Percentiles rank a stretch among this genome's conserved stretches.
Evolutionary conservation across 2,113 vertebrate species (phyloP).

Genomic region (Mohoua ochrocephala): DNA sequence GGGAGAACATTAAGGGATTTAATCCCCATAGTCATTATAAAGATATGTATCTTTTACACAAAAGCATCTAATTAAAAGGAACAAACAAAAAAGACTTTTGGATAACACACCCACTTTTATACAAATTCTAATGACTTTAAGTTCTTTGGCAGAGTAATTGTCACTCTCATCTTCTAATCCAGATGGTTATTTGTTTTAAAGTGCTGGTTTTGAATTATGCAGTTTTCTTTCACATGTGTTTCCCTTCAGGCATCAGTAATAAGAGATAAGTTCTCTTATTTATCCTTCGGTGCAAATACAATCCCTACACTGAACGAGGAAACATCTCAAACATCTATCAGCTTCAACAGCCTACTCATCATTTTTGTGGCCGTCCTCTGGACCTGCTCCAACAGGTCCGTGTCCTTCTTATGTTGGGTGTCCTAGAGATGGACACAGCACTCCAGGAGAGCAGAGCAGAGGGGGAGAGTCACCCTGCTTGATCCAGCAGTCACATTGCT

Average conservation of each 20-base stretch:
- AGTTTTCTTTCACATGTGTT: not conserved
- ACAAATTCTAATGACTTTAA: not conserved
- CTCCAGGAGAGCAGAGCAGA: not conserved
- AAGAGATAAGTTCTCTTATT: not conserved
- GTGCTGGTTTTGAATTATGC: not conserved
- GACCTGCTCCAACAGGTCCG: not conserved
- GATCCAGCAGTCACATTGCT: rapidly evolving
- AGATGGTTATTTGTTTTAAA: not conserved
- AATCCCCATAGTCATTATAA: not conserved
- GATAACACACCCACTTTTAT: not conserved
- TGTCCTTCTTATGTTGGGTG: no score
- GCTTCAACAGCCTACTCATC: not conserved
- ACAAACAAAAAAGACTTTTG: not conserved
- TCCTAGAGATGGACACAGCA: not conserved
- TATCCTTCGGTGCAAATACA: not conserved
- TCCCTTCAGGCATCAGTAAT: not conserved
- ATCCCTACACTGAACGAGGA: not conserved
- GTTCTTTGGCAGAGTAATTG: not conserved
- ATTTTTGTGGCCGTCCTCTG: not conserved
- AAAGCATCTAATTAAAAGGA: not conserved
- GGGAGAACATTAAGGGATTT: not conserved
- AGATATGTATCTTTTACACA: not conserved
- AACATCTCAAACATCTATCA: not conserved
- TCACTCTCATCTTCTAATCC: not conserved
- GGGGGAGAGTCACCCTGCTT: not conserved